Evolutionary conservation across 2,888 invertebrate genomes (phyloP), one percentile per base, ranked within the genome.

Genomic region (Sphaeridia pumilis): DNA sequence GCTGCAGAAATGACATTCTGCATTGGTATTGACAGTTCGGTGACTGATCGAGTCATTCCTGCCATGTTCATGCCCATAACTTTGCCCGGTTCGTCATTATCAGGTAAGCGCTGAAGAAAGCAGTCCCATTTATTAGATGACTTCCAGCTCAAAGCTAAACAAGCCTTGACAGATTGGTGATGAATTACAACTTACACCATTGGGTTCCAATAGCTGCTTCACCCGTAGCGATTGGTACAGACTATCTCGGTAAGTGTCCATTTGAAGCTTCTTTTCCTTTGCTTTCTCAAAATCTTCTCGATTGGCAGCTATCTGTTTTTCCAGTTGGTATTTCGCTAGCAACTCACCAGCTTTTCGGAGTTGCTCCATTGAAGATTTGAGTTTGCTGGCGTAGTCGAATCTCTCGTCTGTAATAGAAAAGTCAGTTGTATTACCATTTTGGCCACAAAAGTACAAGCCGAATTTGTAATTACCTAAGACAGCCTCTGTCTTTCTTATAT

Each of bases 201-300:
- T 75, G 12, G 78, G 73, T 68, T 93, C 93, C 56, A 93, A 75
- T 42, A 94, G 74, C 63, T 85, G 79, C 25, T 83, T 79, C 1
- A 93, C 75, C 61, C 80, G 77, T 0, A 89, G 73, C 53, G 82
- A 81, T 47, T 81, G 78, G 65, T 87, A 84, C 1, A 87, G 79
- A 47, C 83, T 80, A 17, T 78, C 74, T 43, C 88, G 75, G 52
- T 86, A 89, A 65, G 87, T 83, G 65, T 92, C 85, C 67, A 92
- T 89, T 71, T 92, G 83, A 55, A 83, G 83, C 66, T 94, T 84
- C 72, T 93, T 89, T 50, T 84, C 74, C 57, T 87, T 80, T 0
- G 94, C 94, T 57, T 85, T 80, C 66, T 92, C 90, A 68, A 89
- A 94, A 72, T 94, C 92, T 67, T 94, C 94, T 52, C 84, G 76